These are phyloP conservation scores for Pilophorus perplexus DNA, from an alignment of 2,888 invertebrate species.

Conservation along the genomic window DNA sequence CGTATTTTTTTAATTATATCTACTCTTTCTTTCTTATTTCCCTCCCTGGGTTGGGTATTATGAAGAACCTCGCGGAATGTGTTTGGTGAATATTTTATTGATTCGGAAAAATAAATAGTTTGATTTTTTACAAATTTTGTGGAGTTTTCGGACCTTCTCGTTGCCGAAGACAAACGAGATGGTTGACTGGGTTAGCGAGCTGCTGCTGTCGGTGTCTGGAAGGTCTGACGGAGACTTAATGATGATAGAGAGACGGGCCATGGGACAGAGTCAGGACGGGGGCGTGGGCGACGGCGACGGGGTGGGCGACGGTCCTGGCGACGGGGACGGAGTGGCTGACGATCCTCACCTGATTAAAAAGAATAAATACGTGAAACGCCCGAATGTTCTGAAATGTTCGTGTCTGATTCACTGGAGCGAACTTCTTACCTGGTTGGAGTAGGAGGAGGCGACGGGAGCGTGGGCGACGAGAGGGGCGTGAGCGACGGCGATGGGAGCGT, in stretches of 20 bases:
- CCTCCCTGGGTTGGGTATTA: too few relatives aligned
- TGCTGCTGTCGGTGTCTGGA: too few relatives aligned
- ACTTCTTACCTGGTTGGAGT: constrained; percentile 13
- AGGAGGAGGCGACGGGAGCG: constrained; percentile 22
- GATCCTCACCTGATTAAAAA: constrained; percentile 1
- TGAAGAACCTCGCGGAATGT: too few relatives aligned
- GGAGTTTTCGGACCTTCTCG: too few relatives aligned
- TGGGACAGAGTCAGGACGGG: constrained; percentile 1
- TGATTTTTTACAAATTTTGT: too few relatives aligned
- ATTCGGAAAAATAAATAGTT: too few relatives aligned
- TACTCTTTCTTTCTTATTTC: too few relatives aligned
- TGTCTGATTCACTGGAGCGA: background rate
- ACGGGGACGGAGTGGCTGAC: constrained; percentile 20
- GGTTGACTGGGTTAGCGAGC: too few relatives aligned
- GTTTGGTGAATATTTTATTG: too few relatives aligned
- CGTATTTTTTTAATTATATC: too few relatives aligned
- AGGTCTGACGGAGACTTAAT: background rate
- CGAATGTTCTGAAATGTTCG: background rate
- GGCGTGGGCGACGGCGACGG: constrained; percentile 6
- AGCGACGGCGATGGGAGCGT: constrained; percentile 13
- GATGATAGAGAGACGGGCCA: background rate
- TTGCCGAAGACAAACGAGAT: too few relatives aligned
- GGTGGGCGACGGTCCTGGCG: constrained; percentile 8
- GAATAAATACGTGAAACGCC: background rate
- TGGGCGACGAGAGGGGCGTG: constrained; percentile 12